Conservation (phyloP, 1,140 invertebrate genomes). For the Zaprionus inermis region DNA sequence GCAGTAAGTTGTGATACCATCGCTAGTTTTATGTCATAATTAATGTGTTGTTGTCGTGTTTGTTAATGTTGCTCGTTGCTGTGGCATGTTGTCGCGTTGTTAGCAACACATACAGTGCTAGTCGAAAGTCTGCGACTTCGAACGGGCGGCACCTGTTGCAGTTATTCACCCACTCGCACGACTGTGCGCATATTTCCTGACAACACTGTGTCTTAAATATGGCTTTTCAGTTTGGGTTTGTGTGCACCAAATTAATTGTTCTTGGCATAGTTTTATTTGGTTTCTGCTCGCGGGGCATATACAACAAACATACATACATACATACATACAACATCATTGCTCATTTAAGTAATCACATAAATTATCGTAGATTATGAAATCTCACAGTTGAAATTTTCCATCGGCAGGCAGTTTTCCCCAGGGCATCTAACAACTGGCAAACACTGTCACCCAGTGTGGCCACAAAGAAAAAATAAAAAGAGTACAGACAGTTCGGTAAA, state of each 20-base stretch:
- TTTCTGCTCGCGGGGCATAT: slow-evolving; percentile 33
- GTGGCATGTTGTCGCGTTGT: slow-evolving; percentile 42
- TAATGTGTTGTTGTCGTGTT: slow-evolving; percentile 62
- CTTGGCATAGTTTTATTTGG: slow-evolving; percentile 75
- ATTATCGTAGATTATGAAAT: slow-evolving; percentile 73
- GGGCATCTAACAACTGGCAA: slow-evolving; percentile 19
- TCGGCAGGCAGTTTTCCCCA: slow-evolving; percentile 17
- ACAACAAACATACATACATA: slow-evolving; percentile 17
- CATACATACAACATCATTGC: slow-evolving; percentile 45
- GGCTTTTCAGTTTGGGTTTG: slow-evolving; percentile 33
- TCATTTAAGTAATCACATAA: slow-evolving; percentile 80
- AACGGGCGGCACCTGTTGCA: slow-evolving; percentile 54
- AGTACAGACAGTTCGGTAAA: slow-evolving; percentile 11
- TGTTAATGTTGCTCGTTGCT: slow-evolving; percentile 39
- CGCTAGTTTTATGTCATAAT: slow-evolving; percentile 40
- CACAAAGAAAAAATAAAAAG: not conserved
- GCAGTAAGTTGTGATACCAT: slow-evolving; percentile 11
- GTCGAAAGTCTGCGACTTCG: slow-evolving; percentile 6
- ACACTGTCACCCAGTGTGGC: slow-evolving; percentile 10
- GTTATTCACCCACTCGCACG: slow-evolving; percentile 16
- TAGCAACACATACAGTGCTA: slow-evolving; percentile 44
- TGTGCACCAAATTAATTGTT: slow-evolving; percentile 74
- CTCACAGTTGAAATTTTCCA: slow-evolving; percentile 38
- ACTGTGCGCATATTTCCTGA: slow-evolving; percentile 28
- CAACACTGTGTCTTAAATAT: slow-evolving; percentile 50